These are phyloP conservation scores for Sebastes taczanowskii DNA, from an alignment of 2,797 vertebrate species.

Conservation along the genomic window DNA sequence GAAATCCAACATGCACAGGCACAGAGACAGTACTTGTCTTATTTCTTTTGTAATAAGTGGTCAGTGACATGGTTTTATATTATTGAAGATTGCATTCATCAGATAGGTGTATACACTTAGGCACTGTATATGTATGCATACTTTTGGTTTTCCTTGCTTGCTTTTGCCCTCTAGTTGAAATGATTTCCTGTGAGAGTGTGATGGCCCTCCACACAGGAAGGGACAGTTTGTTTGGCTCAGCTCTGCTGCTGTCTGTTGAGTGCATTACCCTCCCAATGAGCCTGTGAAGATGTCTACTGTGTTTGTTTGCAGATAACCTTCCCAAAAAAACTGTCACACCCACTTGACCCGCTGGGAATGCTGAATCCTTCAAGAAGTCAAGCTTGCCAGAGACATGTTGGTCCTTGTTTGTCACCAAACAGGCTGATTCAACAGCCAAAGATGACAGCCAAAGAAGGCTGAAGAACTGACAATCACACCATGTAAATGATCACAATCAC, in stretches of 20 bases:
- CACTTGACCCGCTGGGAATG: slow-evolving; percentile 7
- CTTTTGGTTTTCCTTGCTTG: not conserved
- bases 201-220: not conserved
- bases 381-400: not conserved
- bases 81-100: not conserved
- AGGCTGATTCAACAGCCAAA: not conserved
- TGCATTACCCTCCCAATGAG: slow-evolving; percentile 21
- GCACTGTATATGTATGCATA: not conserved
- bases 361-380: not conserved
- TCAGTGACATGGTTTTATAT: not conserved
- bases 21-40: not conserved
- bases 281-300: slow-evolving; percentile 1
- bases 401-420: not conserved
- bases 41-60: not conserved
- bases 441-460: not conserved
- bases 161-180: not conserved
- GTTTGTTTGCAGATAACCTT: slow-evolving; percentile 21
- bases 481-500: not conserved
- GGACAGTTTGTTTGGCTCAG: not conserved
- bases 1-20: not conserved
- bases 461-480: not conserved
- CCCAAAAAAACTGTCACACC: not conserved
- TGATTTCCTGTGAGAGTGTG: not conserved
- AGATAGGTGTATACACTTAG: not conserved
- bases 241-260: slow-evolving; percentile 2